Conservation (phyloP, 1,140 invertebrate genomes). For the Scaptodrosophila lebanonensis region DNA sequence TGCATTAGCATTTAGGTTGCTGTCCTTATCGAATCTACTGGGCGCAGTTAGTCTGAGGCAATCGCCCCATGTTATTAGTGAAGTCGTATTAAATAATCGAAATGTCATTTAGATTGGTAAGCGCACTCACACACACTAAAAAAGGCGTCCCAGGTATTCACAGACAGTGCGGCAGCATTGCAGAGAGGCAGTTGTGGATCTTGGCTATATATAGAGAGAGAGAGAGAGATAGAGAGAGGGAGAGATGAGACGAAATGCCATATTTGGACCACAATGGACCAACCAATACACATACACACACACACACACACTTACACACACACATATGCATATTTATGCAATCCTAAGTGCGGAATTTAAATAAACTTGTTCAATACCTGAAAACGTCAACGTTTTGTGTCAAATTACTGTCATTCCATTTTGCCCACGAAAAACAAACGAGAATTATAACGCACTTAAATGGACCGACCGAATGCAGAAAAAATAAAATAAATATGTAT, state of each 20-base stretch:
- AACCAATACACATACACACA: constrained; percentile 4
- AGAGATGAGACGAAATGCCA: constrained; percentile 21
- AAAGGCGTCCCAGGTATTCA: too few relatives aligned
- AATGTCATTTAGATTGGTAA: too few relatives aligned
- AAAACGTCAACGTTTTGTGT: constrained; percentile 53
- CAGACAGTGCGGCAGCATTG: too few relatives aligned
- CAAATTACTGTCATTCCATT: constrained; percentile 63
- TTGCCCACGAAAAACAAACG: constrained; percentile 37
- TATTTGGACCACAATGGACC: constrained; percentile 58
- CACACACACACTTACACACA: not conserved
- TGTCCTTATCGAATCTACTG: too few relatives aligned
- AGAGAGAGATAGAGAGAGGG: constrained; percentile 22
- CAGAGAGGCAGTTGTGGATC: too few relatives aligned
- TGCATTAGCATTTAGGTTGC: too few relatives aligned
- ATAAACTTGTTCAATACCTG: constrained; percentile 59
- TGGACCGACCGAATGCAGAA: constrained; percentile 10
- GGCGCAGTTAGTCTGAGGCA: too few relatives aligned
- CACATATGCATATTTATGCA: not conserved
- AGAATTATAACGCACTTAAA: constrained; percentile 35
- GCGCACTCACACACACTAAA: too few relatives aligned
- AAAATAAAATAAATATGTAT: not conserved
- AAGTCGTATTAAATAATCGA: too few relatives aligned
- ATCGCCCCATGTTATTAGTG: too few relatives aligned
- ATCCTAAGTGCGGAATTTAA: constrained; percentile 28
- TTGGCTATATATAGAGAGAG: not conserved